These are phyloP conservation scores for Andricus curvator DNA, from an alignment of 2,888 invertebrate species.

Conservation along the genomic window DNA sequence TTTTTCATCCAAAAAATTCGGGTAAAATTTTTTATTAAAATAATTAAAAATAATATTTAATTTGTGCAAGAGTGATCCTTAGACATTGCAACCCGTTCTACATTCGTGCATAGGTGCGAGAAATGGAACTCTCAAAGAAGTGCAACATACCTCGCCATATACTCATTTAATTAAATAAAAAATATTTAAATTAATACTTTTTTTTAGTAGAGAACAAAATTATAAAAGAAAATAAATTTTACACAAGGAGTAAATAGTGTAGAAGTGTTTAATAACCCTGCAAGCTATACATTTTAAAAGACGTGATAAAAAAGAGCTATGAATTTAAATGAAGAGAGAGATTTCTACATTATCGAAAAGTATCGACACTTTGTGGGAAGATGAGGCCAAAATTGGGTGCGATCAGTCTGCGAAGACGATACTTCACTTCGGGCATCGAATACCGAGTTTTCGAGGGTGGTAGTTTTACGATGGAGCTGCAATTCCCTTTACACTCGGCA, in stretches of 20 bases:
- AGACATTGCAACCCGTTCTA: not conserved
- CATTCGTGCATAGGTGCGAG: not conserved
- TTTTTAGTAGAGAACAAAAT: not conserved
- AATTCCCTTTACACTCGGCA: slow-evolving; percentile 72
- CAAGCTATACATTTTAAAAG: not conserved
- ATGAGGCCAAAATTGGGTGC: slow-evolving; percentile 64
- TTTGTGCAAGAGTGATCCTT: not conserved
- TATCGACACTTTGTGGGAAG: slow-evolving; percentile 45
- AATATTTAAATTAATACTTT: no score
- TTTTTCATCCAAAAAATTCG: no score
- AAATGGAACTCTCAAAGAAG: not conserved
- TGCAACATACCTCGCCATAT: not conserved
- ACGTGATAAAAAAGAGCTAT: slow-evolving; percentile 1
- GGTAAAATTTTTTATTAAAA: no score
- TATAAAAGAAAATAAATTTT: not conserved
- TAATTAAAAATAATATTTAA: no score
- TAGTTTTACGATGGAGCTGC: slow-evolving; percentile 71
- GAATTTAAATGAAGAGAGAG: slow-evolving; percentile 34
- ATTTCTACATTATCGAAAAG: slow-evolving; percentile 35
- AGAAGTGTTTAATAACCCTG: not conserved
- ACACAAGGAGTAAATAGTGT: not conserved
- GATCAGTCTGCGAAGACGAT: slow-evolving; percentile 61
- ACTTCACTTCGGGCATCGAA: slow-evolving; percentile 57
- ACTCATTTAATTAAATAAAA: not conserved
- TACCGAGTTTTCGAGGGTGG: slow-evolving; percentile 54